Conservation (phyloP, 2,888 invertebrate species). For the Himalopsyche japonica region DNA sequence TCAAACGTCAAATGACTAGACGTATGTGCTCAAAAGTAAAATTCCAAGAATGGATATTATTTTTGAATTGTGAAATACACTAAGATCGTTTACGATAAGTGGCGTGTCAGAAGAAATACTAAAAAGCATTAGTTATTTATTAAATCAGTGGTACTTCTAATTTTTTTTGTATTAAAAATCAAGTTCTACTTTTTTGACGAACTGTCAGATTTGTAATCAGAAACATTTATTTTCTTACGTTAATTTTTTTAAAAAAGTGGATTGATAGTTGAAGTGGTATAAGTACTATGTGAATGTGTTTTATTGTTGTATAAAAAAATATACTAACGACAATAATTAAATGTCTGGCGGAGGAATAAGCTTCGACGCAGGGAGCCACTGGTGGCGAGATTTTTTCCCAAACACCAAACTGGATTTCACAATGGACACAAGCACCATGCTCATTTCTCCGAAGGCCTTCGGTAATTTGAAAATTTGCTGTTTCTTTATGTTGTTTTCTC, state of each 20-base stretch:
- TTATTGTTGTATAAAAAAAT: not conserved
- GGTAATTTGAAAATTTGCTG: slow-evolving; percentile 17
- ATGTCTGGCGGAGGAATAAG: not conserved
- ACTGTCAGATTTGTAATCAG: not conserved
- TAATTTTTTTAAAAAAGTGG: not conserved
- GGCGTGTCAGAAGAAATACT: not conserved
- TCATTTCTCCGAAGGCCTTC: slow-evolving; percentile 27
- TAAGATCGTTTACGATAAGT: not conserved
- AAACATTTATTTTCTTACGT: not conserved
- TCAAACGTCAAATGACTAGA: not conserved
- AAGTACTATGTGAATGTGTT: not conserved
- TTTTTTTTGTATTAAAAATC: not conserved
- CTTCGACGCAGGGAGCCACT: not conserved
- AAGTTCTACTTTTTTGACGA: not conserved
- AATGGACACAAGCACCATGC: slow-evolving; percentile 16
- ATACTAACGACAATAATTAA: not conserved
- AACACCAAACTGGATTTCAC: slow-evolving; percentile 19
- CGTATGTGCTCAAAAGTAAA: not conserved
- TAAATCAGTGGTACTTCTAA: not conserved
- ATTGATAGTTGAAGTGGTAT: not conserved
- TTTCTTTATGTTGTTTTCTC: not conserved
- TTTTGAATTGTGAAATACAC: not conserved
- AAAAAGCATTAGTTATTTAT: not conserved
- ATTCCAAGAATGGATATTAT: not conserved
- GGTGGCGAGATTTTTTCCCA: slow-evolving; percentile 13